A percentile compares a stretch with the other conserved stretches of the same genome.
These are phyloP conservation scores for Platycercus adscitus DNA, from an alignment of 2,113 vertebrate species.

Conservation along the genomic window DNA sequence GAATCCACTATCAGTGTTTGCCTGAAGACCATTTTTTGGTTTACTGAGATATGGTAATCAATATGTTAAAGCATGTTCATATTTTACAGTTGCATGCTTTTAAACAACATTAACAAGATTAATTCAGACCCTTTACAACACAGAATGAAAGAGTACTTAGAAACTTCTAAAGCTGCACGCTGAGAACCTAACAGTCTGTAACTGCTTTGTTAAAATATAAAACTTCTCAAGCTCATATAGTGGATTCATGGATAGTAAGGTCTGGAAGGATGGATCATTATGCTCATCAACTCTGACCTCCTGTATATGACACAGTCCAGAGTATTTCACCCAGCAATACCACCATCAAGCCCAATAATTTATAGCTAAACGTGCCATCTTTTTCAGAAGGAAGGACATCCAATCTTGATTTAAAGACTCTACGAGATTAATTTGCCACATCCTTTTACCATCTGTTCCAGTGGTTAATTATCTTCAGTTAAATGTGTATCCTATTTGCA, in stretches of 20 bases:
- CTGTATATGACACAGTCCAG: conserved; percentile 35
- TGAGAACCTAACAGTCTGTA: background rate
- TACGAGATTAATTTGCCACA: conserved; percentile 57
- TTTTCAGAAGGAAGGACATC: conserved; percentile 42
- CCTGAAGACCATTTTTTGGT: background rate
- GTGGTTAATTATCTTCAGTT: conserved; percentile 60
- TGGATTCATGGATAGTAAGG: background rate
- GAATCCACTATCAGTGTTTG: background rate
- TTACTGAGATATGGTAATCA: background rate
- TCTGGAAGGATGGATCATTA: conserved; percentile 43
- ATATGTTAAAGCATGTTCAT: background rate
- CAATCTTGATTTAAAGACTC: conserved; percentile 60
- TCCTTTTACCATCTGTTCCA: conserved; percentile 58
- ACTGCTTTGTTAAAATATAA: conserved; percentile 19
- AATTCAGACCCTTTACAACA: background rate
- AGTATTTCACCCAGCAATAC: conserved; percentile 12
- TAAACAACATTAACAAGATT: conserved; percentile 25
- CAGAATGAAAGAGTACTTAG: background rate
- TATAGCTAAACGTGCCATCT: conserved; percentile 34
- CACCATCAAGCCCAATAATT: conserved; percentile 35
- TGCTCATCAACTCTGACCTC: conserved; percentile 34
- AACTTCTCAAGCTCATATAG: conserved; percentile 13
- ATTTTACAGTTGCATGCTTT: conserved; percentile 2
- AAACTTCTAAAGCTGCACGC: conserved; percentile 7
- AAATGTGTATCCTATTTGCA: conserved; percentile 48